phyloP scores from a whole-genome alignment of 1,140 invertebrate species.

The Drosophila varians region DNA sequence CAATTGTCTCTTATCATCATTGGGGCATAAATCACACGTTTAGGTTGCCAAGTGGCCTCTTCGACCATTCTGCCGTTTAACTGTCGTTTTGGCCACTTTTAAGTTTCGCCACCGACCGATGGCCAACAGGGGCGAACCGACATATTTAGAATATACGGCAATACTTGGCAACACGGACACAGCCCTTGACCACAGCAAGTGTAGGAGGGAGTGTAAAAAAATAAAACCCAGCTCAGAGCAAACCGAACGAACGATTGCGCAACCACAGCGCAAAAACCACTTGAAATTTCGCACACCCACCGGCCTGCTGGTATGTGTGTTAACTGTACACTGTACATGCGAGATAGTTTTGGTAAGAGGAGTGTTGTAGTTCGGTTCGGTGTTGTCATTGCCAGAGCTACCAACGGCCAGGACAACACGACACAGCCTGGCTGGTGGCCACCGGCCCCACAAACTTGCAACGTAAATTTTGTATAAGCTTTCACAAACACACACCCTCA shows the following conservation, averaged over 20 bases:
- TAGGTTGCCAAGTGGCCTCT: constrained; percentile 65
- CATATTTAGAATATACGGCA: constrained; percentile 82
- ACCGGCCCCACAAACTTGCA: constrained; percentile 51
- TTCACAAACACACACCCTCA: constrained; percentile 42
- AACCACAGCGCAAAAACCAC: constrained; percentile 77
- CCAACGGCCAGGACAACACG: constrained; percentile 50
- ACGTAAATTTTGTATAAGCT: constrained; percentile 62
- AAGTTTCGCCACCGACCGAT: constrained; percentile 6
- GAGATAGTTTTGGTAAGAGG: constrained; percentile 20
- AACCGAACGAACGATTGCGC: constrained; percentile 62
- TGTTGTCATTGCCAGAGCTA: constrained; percentile 71
- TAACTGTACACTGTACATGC: constrained; percentile 8
- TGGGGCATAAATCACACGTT: constrained; percentile 69
- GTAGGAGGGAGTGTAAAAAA: constrained; percentile 35
- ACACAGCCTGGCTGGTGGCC: constrained; percentile 28
- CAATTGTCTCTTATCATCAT: constrained; percentile 52
- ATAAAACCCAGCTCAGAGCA: constrained; percentile 30
- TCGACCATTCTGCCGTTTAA: constrained; percentile 47
- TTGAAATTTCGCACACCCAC: constrained; percentile 61
- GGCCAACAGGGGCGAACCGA: constrained; percentile 50
- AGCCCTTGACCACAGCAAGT: constrained; percentile 73
- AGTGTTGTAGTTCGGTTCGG: constrained; percentile 42
- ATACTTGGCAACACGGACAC: constrained; percentile 77
- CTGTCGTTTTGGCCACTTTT: constrained; percentile 60
- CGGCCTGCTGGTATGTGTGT: not conserved